A percentile compares a stretch with the other conserved stretches of the same genome.
phyloP scores from a whole-genome alignment of 2,113 vertebrate genomes.

The Amphiprion ocellaris region DNA sequence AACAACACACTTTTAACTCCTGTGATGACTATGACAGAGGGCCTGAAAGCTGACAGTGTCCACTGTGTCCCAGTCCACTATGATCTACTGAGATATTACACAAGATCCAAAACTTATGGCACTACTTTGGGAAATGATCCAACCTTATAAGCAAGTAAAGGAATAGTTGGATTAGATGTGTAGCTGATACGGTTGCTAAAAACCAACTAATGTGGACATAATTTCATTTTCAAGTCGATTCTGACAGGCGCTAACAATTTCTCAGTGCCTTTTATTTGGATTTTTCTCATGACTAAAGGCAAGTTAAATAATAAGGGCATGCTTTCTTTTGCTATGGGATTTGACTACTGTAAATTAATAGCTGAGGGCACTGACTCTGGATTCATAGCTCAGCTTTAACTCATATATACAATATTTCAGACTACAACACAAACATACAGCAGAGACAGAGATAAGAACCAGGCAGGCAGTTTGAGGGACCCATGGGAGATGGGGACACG shows the following conservation, averaged over 20 bases:
- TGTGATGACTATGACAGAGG: neutral
- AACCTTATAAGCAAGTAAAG: too few relatives aligned
- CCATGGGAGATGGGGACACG: constrained; percentile 63
- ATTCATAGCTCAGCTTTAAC: constrained; percentile 26
- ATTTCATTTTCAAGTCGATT: neutral
- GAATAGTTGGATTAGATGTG: too few relatives aligned
- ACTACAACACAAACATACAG: constrained; percentile 51
- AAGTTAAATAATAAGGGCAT: neutral
- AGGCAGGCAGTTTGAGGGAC: constrained; percentile 49
- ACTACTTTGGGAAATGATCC: too few relatives aligned
- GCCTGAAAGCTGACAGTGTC: neutral
- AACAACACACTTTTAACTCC: neutral
- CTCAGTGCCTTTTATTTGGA: neutral
- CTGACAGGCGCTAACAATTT: neutral
- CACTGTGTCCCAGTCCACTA: too few relatives aligned
- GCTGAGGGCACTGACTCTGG: neutral
- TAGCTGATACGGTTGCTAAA: too few relatives aligned
- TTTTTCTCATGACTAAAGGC: too few relatives aligned
- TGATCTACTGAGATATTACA: too few relatives aligned
- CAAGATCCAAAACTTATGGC: too few relatives aligned
- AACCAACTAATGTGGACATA: neutral
- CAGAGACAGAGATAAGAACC: constrained; percentile 49
- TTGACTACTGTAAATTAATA: neutral
- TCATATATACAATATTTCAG: constrained; percentile 31
- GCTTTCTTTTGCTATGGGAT: neutral